These are phyloP conservation scores for Shargacucullia verbasci DNA, from an alignment of 2,888 invertebrate species.

Conservation along the genomic window DNA sequence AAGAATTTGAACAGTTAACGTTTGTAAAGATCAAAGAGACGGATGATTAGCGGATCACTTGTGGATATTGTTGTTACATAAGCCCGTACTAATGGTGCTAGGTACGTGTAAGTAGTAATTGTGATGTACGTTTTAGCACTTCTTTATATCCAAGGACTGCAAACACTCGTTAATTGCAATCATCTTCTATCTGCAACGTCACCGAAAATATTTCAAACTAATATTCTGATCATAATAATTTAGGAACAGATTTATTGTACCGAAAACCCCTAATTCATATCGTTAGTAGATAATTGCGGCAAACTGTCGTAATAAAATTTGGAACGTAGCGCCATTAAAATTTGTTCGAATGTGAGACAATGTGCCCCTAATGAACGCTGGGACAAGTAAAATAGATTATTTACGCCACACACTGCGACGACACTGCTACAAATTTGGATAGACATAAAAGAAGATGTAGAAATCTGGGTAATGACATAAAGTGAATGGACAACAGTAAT, in stretches of 20 bases:
- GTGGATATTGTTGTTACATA: conserved; percentile 81
- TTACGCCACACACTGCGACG: conserved; percentile 83
- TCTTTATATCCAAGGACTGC: conserved; percentile 72
- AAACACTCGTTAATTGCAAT: conserved; percentile 55
- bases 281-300: conserved; percentile 69
- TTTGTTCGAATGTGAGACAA: conserved; percentile 76
- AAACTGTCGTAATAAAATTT: conserved; percentile 80
- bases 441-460: conserved; percentile 83
- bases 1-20: conserved; percentile 83
- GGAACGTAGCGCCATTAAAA: conserved; percentile 80
- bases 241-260: conserved; percentile 55
- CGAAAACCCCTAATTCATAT: conserved; percentile 63
- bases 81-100: conserved; percentile 76
- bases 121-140: conserved; percentile 81
- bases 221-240: conserved; percentile 41
- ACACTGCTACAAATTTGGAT: conserved; percentile 74
- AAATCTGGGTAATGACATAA: conserved; percentile 84
- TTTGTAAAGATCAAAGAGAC: conserved; percentile 72
- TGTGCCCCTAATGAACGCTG: conserved; percentile 82
- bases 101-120: conserved; percentile 71
- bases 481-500: conserved; percentile 87
- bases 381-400: conserved; percentile 82
- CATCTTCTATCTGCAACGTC: conserved; percentile 42
- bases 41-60: conserved; percentile 82
- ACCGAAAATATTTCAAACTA: conserved; percentile 41